Base-by-base conservation (phyloP, 2,888 invertebrate genomes). In the Lithophane leautieri region DNA sequence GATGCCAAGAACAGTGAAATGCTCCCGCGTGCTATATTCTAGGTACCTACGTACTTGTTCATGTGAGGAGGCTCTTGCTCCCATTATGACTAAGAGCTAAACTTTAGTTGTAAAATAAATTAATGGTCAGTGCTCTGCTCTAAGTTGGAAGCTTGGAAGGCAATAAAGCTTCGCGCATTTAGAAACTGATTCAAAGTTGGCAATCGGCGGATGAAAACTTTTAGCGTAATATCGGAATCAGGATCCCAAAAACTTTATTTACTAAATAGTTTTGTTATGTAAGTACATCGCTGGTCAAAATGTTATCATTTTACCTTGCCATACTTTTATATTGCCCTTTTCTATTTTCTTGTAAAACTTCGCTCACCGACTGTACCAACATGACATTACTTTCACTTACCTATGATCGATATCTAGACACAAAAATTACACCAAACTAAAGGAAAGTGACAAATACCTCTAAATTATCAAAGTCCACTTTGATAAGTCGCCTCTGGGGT, bases 381-480 rank as follows among this genome's bases (percentile, higher is more conserved):
- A 42, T 16, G 19, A 14, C 54, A 47, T 65, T 25, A 72, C 70
- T 74, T 73, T 78, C 72, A 79, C 66, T 63, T 50, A 50, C 70
- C 34, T 34, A 70, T 68, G 67, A 69, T 72, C 47, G 69, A 70
- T 54, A 73, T 71, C 14, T 72, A 70, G 75, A 58, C 34, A 25
- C 61, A 25, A 56, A 70, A 58, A 60, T 58, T 28, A 60, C 44
- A 58, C 1, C 28, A 68, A 68, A 60, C 19, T 65, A 47, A 52
- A 63, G 52, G 69, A 82, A 86, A 78, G 61, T 74, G 77, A 40
- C 34, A 91, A 97, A 19, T 95, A 98, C 97, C 97, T 97, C 97
- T 90, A 98, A 97, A 92, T 97, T 97, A 90, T 98, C 97, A 94
- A 98, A 98, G 97, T 98, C 98, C 82, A 98, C 98, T 97, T 98